Conservation (phyloP, 2,113 vertebrate genomes). For the Poeciliopsis occidentalis region DNA sequence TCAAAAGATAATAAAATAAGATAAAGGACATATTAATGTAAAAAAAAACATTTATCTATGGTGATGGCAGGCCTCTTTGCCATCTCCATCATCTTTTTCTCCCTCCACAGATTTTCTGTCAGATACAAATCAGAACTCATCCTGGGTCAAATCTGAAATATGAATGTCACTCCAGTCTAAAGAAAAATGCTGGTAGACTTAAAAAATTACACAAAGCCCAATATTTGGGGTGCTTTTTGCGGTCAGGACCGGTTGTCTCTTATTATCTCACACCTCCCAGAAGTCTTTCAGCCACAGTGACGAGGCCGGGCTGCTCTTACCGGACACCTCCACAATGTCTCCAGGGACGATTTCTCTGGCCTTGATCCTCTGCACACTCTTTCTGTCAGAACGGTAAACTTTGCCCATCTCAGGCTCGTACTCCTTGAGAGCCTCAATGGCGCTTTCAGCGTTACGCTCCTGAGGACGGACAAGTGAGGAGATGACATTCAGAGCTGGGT, state of each 20-base stretch:
- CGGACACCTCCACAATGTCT: conserved; percentile 91
- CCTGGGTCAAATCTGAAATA: background rate
- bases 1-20: too few relatives aligned
- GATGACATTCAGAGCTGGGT: too few relatives aligned
- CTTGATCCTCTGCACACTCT: conserved; percentile 92
- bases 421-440: conserved; percentile 94
- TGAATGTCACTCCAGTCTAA: background rate
- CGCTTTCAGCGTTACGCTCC: conserved; percentile 93
- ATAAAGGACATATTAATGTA: too few relatives aligned
- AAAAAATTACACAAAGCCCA: background rate
- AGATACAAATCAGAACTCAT: background rate
- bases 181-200: background rate
- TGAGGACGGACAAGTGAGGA: conserved; percentile 47
- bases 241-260: background rate
- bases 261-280: background rate
- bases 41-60: background rate
- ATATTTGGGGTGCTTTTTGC: background rate
- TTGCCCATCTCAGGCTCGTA: conserved; percentile 96
- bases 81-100: background rate
- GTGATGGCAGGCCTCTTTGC: background rate
- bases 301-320: conserved; percentile 61
- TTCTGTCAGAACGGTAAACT: conserved; percentile 91
- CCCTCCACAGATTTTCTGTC: background rate
- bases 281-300: background rate
- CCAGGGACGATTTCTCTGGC: conserved; percentile 91